Base-by-base conservation (phyloP, 2,888 invertebrate species). In the Melieria crassipennis region DNA sequence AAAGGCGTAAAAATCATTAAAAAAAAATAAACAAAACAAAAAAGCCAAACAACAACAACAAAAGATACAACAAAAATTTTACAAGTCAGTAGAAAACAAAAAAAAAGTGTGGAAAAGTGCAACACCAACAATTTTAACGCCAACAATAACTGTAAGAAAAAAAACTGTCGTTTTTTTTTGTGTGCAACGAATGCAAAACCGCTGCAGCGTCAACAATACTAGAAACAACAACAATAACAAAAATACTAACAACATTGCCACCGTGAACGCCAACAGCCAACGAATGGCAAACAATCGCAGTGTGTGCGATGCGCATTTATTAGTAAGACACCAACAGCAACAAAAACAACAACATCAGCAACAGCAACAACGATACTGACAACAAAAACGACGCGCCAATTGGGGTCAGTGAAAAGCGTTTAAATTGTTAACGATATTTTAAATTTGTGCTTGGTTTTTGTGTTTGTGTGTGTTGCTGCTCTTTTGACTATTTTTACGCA, bases 351-450 rank as follows among this genome's bases (percentile, higher is more conserved):
- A 50, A 58, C 10, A 9, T 50, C 6, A 6, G 3, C 45, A 13
- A 55, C 7, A 65, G 9, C 13, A 7, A 45, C 50, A 66, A 13
- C 16, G 9, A 47, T 45, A n/a, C 47, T 7, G 4, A 42, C 7
- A 55, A 30, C n/a, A 46, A 45, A 62, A 63, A 63, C 63, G 43
- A 48, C 48, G 74, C 80, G 75, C 71, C 81, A 78, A 84, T 82
- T 82, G 84, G 81, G 84, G 85, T 84, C 85, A 84, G 84, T 83
- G 84, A 84, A 85, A 84, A 84, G 83, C 81, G 81, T 79, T 81
- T 80, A 78, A 82, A 79, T 78, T 78, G 79, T 79, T 81, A 82
- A 80, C 79, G 82, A 76, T 80, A 79, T 78, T 80, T 77, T 76
- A 81, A 80, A 61, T 16, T 64, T 64, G 63, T 61, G 52, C 30